phyloP scores from a whole-genome alignment of 2,888 invertebrate genomes.

The Autographa gamma region DNA sequence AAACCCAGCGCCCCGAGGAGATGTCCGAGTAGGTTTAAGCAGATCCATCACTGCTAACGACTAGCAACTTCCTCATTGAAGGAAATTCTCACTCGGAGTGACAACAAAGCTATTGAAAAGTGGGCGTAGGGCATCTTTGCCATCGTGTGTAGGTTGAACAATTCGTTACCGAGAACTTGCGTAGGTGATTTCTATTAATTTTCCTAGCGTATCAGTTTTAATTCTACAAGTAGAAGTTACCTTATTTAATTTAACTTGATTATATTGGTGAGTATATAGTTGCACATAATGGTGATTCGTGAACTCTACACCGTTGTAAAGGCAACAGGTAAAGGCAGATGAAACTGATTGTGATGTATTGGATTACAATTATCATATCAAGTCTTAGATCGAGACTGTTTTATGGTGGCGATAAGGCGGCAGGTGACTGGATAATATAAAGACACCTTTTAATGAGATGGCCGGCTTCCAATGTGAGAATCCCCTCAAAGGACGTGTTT shows the following conservation, averaged over 20 bases:
- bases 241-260: slow-evolving; percentile 19
- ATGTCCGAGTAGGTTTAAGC: slow-evolving; percentile 69
- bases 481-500: slow-evolving; percentile 66
- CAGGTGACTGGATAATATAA: slow-evolving; percentile 82
- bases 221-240: not conserved
- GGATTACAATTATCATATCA: slow-evolving; percentile 86
- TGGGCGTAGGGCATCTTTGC: slow-evolving; percentile 61
- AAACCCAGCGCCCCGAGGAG: slow-evolving; percentile 68
- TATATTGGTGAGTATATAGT: not conserved
- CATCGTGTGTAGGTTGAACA: slow-evolving; percentile 64
- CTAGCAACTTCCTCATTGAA: slow-evolving; percentile 69
- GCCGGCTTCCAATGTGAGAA: slow-evolving; percentile 76
- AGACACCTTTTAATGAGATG: slow-evolving; percentile 83
- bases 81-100: slow-evolving; percentile 66
- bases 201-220: slow-evolving; percentile 41
- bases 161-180: slow-evolving; percentile 57
- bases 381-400: slow-evolving; percentile 76
- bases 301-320: slow-evolving; percentile 38
- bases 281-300: not conserved
- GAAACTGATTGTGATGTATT: slow-evolving; percentile 77
- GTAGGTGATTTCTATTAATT: slow-evolving; percentile 63
- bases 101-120: slow-evolving; percentile 64
- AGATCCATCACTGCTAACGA: slow-evolving; percentile 77
- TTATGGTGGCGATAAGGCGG: slow-evolving; percentile 80
- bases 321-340: slow-evolving; percentile 69